Percentiles rank a stretch among this genome's conserved stretches.
phyloP scores from a whole-genome alignment of 2,113 vertebrate genomes.

The Salminus brasiliensis region DNA sequence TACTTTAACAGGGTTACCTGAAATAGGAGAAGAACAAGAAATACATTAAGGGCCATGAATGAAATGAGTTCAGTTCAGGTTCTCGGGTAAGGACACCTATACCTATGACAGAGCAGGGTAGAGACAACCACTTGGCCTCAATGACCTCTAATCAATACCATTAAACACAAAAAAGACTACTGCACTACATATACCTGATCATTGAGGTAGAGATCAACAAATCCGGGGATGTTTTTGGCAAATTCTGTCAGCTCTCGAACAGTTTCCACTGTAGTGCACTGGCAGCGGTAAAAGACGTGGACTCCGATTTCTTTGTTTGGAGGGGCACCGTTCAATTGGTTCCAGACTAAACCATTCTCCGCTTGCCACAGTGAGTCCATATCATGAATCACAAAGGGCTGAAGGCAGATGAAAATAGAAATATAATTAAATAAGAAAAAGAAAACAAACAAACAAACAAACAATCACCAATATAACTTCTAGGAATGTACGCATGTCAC shows the following conservation, averaged over 20 bases:
- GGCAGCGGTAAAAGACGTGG: conserved; percentile 91
- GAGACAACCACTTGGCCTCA: not conserved
- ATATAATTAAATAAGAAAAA: not conserved
- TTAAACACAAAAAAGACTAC: not conserved
- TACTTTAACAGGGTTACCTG: conserved; percentile 95
- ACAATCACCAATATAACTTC: too few relatives aligned
- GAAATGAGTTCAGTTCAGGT: not conserved
- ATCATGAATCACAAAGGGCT: conserved; percentile 93
- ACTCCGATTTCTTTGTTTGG: conserved; percentile 88
- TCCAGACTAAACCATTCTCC: conserved; percentile 88
- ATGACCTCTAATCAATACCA: not conserved
- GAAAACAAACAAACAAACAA: not conserved
- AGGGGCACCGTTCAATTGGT: conserved; percentile 83
- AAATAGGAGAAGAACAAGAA: conserved; percentile 12
- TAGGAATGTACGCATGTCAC: too few relatives aligned
- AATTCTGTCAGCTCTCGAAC: conserved; percentile 90
- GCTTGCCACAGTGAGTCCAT: conserved; percentile 89
- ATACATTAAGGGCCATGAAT: not conserved
- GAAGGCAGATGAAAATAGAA: conserved; percentile 56
- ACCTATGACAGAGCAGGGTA: not conserved
- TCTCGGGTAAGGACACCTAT: not conserved
- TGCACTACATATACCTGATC: conserved; percentile 74
- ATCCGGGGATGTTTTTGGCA: conserved; percentile 90
- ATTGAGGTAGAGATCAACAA: conserved; percentile 85
- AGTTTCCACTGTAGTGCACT: conserved; percentile 88